phyloP scores from a whole-genome alignment of 2,888 invertebrate genomes.

The Kuschelorhynchus macadamiae region DNA sequence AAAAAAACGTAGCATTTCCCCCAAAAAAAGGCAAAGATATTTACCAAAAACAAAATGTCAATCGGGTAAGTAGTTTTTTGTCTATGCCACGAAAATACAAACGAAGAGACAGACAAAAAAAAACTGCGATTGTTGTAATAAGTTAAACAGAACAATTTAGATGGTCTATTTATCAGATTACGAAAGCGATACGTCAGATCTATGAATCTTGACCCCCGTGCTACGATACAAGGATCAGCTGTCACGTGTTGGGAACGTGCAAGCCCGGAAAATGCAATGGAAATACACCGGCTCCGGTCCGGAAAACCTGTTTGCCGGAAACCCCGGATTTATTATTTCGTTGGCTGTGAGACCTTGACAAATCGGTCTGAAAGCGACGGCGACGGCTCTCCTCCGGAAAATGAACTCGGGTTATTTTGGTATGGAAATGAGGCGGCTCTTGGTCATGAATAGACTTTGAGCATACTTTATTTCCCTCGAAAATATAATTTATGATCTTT shows the following conservation, averaged over 20 bases:
- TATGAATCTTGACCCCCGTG: not conserved
- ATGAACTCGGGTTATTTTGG: constrained; percentile 40
- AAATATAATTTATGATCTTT: constrained; percentile 8
- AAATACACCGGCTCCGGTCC: constrained; percentile 12
- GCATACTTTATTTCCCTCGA: constrained; percentile 18
- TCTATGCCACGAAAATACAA: too few relatives aligned
- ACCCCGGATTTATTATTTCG: constrained; percentile 42
- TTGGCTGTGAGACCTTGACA: constrained; percentile 43
- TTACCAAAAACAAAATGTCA: too few relatives aligned
- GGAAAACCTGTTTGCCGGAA: constrained; percentile 19
- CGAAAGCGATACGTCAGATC: not conserved
- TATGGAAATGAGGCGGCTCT: constrained; percentile 30
- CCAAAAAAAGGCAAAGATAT: too few relatives aligned
- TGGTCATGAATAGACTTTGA: constrained; percentile 4
- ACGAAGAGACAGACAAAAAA: too few relatives aligned
- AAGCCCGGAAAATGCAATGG: constrained; percentile 7
- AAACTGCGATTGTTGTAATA: too few relatives aligned
- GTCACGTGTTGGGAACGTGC: not conserved
- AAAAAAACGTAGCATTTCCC: too few relatives aligned
- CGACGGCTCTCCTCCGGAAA: constrained; percentile 43
- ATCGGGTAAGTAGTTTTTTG: too few relatives aligned
- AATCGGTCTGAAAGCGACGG: constrained; percentile 41
- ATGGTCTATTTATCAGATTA: too few relatives aligned
- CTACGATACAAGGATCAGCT: not conserved
- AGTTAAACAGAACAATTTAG: too few relatives aligned